phyloP scores from a whole-genome alignment of 2,797 vertebrate genomes.

The Myotis planiceps region DNA sequence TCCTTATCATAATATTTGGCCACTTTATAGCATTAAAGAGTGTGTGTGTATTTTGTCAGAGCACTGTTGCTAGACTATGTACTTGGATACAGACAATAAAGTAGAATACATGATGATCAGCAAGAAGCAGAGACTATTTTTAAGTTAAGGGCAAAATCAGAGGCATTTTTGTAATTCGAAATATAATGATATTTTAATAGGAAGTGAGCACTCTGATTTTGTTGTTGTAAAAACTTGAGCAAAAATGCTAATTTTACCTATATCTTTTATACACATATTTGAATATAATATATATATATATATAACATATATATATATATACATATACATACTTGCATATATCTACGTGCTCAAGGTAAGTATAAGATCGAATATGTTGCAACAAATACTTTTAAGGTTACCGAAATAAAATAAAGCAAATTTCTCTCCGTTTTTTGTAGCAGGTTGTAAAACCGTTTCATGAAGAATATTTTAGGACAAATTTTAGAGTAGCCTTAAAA shows the following conservation, averaged over 20 bases:
- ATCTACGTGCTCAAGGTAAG: background rate
- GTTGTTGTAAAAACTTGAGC: background rate
- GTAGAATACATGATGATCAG: background rate
- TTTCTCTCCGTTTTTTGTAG: conserved; percentile 31
- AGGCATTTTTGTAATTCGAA: conserved; percentile 34
- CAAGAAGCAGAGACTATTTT: background rate
- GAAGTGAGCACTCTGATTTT: background rate
- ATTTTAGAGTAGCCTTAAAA: conserved; percentile 21
- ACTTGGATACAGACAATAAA: background rate
- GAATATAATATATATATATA: background rate
- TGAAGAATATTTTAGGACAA: background rate
- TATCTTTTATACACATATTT: background rate
- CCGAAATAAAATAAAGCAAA: background rate
- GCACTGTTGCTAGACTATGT: background rate
- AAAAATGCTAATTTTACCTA: background rate
- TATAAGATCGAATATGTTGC: background rate
- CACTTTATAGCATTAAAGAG: background rate
- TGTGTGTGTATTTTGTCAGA: background rate
- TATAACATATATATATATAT: background rate
- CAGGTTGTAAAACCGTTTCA: background rate
- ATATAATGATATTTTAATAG: background rate
- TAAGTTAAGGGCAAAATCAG: background rate
- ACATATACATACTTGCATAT: background rate
- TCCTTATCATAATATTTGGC: background rate
- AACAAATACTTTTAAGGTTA: background rate